Evolutionary conservation across 2,797 vertebrate genomes (phyloP), one percentile per base, ranked within the genome.

Genomic region (Melopsittacus undulatus): DNA sequence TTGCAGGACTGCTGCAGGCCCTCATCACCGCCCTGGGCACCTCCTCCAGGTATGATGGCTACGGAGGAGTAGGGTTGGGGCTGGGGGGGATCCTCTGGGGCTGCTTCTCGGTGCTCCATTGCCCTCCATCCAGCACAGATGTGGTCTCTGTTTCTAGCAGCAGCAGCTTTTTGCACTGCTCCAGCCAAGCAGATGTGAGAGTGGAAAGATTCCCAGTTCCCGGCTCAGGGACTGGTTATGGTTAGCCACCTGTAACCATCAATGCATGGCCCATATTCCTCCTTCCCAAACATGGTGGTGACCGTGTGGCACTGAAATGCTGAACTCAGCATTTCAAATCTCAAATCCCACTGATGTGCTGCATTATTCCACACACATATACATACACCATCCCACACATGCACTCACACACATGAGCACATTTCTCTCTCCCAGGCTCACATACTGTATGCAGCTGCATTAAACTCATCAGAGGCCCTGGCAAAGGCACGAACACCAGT

Each of bases 11-110:
- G n/a, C 98, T 99, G 69, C 99, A 99, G 97, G 99, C 99, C 2
- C 98, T 99, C 74, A 98, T 99, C 96, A 99, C 99, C 0, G 99
- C 99, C 48, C 97, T 99, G 94, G 99, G 99, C 90, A 99, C 99
- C 3, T 99, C 99, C 13, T 99, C 99, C 86, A 99, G 99, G 99
- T 99, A 97, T 0, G 45, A 23, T 4, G 18, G 59, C 75, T 52
- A 0, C 34, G 13, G 0, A 10, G 38, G 63, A 68, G 23, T 8
- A 32, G 56, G 38, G 20, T n/a, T 81, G 80, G 75, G 61, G 52
- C 51, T 79, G 40, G 40, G 49, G 63, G 29, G 62, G 62, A 14
- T 51, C 10, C 38, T n/a, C 56, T 23, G 75, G 27, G 69, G 48
- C n/a, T 68, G 15, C 27, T 36, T 27, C 64, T 94, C 73, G 72